Evolutionary conservation across 2,888 invertebrate species (phyloP).

Genomic region (Drosophila setosimentum): DNA sequence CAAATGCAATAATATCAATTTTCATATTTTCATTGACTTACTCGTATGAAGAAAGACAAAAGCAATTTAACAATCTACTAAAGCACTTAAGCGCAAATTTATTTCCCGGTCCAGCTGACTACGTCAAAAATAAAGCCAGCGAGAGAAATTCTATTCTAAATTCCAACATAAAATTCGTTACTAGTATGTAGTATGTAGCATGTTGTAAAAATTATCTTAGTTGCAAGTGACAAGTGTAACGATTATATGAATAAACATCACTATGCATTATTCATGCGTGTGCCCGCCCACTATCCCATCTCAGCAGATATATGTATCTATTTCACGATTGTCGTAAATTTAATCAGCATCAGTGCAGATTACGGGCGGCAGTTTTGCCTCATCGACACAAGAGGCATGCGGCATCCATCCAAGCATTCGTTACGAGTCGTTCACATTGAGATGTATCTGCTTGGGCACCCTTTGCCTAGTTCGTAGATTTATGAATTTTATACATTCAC

Average conservation of each 20-base stretch:
- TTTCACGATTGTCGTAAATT: conserved; percentile 53
- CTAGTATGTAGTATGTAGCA: not conserved
- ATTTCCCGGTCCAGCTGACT: conserved; percentile 33
- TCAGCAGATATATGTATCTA: conserved; percentile 36
- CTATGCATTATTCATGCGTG: conserved; percentile 26
- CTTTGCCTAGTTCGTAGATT: conserved; percentile 15
- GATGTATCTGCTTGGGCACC: not conserved
- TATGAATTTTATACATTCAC: conserved; percentile 37
- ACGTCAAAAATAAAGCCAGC: conserved; percentile 3
- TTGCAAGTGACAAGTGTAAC: conserved; percentile 31
- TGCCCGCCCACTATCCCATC: not conserved
- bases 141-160: conserved; percentile 10
- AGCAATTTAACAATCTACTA: conserved; percentile 84
- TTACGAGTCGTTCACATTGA: conserved; percentile 8
- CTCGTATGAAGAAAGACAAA: conserved; percentile 69
- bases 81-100: conserved; percentile 76
- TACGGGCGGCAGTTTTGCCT: conserved; percentile 40
- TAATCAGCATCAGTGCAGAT: conserved; percentile 62
- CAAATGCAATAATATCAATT: conserved; percentile 77
- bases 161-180: conserved; percentile 24
- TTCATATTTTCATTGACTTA: conserved; percentile 71
- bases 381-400: conserved; percentile 34
- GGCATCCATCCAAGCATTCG: conserved; percentile 23
- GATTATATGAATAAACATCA: conserved; percentile 68
- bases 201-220: conserved; percentile 27